Conservation (phyloP, 1,140 invertebrate genomes). For the Choristoneura fumiferana region DNA sequence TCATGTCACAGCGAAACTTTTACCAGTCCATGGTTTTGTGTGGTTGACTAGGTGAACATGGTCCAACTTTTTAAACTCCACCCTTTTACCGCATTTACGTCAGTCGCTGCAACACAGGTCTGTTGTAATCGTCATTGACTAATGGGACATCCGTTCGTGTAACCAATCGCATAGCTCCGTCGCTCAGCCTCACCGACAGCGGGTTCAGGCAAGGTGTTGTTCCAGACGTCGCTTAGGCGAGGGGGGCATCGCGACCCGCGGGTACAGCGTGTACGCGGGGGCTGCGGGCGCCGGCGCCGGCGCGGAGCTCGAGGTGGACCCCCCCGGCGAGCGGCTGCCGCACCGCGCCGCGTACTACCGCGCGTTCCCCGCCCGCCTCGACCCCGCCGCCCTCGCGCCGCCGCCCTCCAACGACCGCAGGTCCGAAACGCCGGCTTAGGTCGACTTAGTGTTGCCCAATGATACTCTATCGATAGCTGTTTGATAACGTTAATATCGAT, state of each 20-base stretch:
- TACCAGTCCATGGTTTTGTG: too few species aligned
- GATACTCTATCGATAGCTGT: too few species aligned
- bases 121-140: too few species aligned
- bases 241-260: slow-evolving; percentile 52
- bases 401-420: slow-evolving; percentile 81
- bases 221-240: slow-evolving; percentile 60
- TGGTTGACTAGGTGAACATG: too few species aligned
- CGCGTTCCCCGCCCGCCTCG: slow-evolving; percentile 92
- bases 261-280: slow-evolving; percentile 62
- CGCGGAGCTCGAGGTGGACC: slow-evolving; percentile 88
- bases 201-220: slow-evolving; percentile 29
- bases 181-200: too few species aligned
- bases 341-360: slow-evolving; percentile 85
- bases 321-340: slow-evolving; percentile 86
- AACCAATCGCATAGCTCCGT: too few species aligned
- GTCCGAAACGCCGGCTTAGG: slow-evolving; percentile 37
- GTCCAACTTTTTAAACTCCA: too few species aligned
- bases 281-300: slow-evolving; percentile 21
- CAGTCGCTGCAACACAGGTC: too few species aligned
- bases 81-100: too few species aligned
- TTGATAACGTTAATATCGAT: too few species aligned
- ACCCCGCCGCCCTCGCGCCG: slow-evolving; percentile 87
- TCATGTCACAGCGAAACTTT: too few species aligned
- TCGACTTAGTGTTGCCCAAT: not conserved
- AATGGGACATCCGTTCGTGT: too few species aligned